Conservation (phyloP, 2,797 vertebrate species). For the Hyperoplus lanceolatus region DNA sequence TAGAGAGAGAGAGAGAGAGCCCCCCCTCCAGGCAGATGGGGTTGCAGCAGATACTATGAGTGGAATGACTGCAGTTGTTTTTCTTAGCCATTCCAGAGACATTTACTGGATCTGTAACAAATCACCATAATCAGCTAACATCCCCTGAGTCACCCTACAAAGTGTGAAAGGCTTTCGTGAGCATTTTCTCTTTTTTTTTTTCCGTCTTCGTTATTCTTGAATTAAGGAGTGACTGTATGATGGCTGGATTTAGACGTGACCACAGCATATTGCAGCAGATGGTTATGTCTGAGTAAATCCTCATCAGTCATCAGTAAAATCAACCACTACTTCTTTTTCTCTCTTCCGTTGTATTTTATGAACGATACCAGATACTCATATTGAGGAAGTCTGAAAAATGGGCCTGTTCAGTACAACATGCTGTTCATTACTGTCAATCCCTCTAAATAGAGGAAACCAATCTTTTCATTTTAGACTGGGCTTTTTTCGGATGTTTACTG, state of each 20-base stretch:
- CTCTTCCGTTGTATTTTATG: not conserved
- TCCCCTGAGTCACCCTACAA: conserved; percentile 20
- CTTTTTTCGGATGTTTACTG: not conserved
- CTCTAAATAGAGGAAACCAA: not conserved
- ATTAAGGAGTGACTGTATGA: conserved; percentile 44
- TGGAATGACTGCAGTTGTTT: not conserved
- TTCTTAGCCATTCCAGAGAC: not conserved
- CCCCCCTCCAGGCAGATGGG: conserved; percentile 27
- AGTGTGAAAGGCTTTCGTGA: conserved; percentile 27
- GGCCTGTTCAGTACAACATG: not conserved
- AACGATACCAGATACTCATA: not conserved
- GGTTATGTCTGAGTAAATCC: conserved; percentile 50
- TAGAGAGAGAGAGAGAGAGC: conserved; percentile 17
- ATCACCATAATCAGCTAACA: not conserved
- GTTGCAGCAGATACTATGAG: not conserved
- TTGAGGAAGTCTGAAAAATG: conserved; percentile 55
- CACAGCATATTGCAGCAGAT: conserved; percentile 47
- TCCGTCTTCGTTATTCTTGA: conserved; percentile 10
- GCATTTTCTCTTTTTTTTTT: not conserved
- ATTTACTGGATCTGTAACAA: conserved; percentile 8
- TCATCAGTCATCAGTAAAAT: conserved; percentile 38
- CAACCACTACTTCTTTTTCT: conserved; percentile 20
- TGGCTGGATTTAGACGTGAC: conserved; percentile 24
- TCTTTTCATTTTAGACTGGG: not conserved
- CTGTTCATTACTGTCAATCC: conserved; percentile 13